Conservation (phyloP, 2,888 invertebrate species). For the Zeuzera pyrina region DNA sequence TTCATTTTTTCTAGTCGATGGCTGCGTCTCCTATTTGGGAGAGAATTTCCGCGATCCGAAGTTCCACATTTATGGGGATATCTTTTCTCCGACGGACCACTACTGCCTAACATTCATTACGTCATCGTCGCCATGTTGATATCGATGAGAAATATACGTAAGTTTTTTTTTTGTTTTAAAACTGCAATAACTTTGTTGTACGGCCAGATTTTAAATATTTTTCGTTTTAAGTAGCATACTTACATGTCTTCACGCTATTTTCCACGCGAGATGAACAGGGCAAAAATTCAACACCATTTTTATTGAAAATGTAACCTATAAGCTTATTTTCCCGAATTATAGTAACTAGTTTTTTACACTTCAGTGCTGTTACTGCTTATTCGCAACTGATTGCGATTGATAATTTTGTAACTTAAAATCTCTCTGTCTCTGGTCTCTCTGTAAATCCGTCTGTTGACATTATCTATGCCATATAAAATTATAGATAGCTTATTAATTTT, state of each 20-base stretch:
- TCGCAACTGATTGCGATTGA: background rate
- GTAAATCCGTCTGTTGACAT: no score
- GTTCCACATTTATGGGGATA: slow-evolving; percentile 87
- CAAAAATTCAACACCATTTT: background rate
- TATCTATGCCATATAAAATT: no score
- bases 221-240: no score
- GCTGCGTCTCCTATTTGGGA: slow-evolving; percentile 86
- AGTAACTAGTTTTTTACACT: background rate
- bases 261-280: no score
- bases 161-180: slow-evolving; percentile 37
- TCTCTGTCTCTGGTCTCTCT: background rate
- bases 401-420: background rate
- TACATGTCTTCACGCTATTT: no score
- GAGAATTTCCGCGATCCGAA: slow-evolving; percentile 86
- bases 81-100: slow-evolving; percentile 80
- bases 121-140: slow-evolving; percentile 85
- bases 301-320: background rate
- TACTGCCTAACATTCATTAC: slow-evolving; percentile 59
- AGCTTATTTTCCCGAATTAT: background rate
- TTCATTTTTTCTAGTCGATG: slow-evolving; percentile 85
- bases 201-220: no score
- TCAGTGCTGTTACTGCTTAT: background rate
- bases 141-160: slow-evolving; percentile 78
- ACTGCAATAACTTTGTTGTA: background rate
- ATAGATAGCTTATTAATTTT: no score